phyloP scores from a whole-genome alignment of 2,113 vertebrate species.

The Sminthopsis crassicaudata region DNA sequence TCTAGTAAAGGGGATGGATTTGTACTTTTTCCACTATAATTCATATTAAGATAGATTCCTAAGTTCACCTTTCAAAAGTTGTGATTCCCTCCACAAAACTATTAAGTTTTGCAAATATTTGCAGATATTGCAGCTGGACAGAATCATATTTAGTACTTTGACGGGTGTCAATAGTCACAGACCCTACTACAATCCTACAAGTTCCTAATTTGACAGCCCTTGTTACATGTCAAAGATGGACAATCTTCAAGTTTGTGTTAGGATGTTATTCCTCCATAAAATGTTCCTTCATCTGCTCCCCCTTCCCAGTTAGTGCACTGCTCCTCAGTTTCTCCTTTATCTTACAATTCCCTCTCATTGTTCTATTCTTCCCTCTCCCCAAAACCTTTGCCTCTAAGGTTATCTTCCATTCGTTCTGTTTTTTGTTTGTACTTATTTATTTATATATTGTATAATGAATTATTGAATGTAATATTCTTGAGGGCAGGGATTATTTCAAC shows the following conservation, averaged over 20 bases:
- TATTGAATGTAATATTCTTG: background rate
- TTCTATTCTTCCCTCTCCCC: background rate
- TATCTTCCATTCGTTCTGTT: background rate
- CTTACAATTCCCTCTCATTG: background rate
- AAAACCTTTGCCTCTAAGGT: background rate
- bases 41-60: background rate
- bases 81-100: background rate
- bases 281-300: background rate
- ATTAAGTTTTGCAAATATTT: background rate
- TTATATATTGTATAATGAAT: too few relatives aligned
- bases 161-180: background rate
- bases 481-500: background rate
- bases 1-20: background rate
- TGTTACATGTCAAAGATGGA: background rate
- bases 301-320: background rate
- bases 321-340: background rate
- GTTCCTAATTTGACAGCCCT: background rate
- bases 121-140: background rate
- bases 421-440: background rate
- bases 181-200: background rate
- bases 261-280: background rate
- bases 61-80: background rate
- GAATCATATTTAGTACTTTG: background rate
- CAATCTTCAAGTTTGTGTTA: background rate
- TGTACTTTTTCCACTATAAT: background rate